Evolutionary conservation across 2,113 vertebrate genomes (phyloP).

Genomic region (Nothobranchius kuhntae): DNA sequence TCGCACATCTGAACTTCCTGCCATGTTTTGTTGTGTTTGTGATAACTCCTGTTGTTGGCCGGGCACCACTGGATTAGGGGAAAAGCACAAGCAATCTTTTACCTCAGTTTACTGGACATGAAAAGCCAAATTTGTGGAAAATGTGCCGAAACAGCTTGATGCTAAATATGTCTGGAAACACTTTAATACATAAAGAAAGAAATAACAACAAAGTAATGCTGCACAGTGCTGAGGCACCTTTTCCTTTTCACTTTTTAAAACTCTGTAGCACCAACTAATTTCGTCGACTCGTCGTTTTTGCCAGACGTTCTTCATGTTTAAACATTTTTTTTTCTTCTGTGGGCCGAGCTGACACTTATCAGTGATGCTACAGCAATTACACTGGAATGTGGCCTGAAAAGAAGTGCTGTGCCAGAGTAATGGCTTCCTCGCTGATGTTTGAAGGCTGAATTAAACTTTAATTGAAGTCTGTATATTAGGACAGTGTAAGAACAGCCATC

Average conservation of each 20-base stretch:
- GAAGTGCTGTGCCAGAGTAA: constrained; percentile 19
- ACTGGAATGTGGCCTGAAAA: constrained; percentile 26
- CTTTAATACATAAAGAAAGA: neutral
- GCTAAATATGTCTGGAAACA: too few species aligned
- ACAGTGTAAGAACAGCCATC: neutral
- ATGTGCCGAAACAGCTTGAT: too few species aligned
- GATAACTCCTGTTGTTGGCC: too few species aligned
- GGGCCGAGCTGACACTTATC: constrained; percentile 35
- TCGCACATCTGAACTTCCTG: too few species aligned
- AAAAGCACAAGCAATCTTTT: too few species aligned
- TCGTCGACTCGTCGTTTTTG: constrained; percentile 21
- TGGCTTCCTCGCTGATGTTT: constrained; percentile 25
- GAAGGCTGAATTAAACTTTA: constrained; percentile 33
- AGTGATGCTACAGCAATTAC: constrained; percentile 35
- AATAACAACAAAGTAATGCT: neutral
- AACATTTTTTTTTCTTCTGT: constrained; percentile 29
- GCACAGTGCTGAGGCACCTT: neutral
- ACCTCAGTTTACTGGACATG: too few species aligned
- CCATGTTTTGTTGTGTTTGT: too few species aligned
- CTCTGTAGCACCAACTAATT: constrained; percentile 34
- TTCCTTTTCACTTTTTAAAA: neutral
- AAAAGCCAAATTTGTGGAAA: too few species aligned
- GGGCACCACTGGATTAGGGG: too few species aligned
- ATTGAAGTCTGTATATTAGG: constrained; percentile 24
- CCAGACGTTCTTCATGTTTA: constrained; percentile 39